Base-by-base conservation (phyloP, 1,140 invertebrate genomes). In the Solen grandis region DNA sequence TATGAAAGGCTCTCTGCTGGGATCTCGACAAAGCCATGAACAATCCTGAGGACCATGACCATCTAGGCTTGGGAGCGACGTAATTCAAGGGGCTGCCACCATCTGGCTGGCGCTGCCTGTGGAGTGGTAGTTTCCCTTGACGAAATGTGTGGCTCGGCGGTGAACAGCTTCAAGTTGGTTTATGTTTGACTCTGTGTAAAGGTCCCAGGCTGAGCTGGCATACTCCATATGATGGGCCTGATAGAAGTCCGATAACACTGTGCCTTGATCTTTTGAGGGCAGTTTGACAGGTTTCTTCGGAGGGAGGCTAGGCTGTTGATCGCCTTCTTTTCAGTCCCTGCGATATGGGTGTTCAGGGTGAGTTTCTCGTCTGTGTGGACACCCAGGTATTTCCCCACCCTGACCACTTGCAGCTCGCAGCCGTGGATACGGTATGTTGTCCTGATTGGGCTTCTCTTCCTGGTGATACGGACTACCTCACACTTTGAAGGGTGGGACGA, bases 81-180 rank as follows among this genome's bases (percentile, higher is more conserved):
- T 19, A 27, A 10, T 14, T 5, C n/a, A 50, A 69, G 65, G 65
- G 38, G n/a, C n/a, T 69, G n/a, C 65, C 36, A 69, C 25, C 62
- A 66, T 66, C 19, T 66, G 27, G 35, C 29, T 73, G 50, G 22
- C 41, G 55, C 59, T 41, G 35, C 33, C 66, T 3, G 41, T 77
- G 14, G 50, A 13, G 8, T 27, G 31, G 54, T 78, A 69, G 27
- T 57, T 36, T 19, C 41, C 41, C 27, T 33, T 50, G 4, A 41
- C 70, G 22, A 41, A 76, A 14, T 72, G 36, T 10, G 83, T 78
- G 59, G 80, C 85, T 52, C 85, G 36, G n/a, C 83, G 66, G 41
- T 86, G 85, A 14, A 86, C 83, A 3, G 22, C 35, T 54, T 85
- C 83, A 27, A 86, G 41, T 14, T 70, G 31, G 27, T 76, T 46